Conservation (phyloP, 2,113 vertebrate species). For the Anser cygnoides region DNA sequence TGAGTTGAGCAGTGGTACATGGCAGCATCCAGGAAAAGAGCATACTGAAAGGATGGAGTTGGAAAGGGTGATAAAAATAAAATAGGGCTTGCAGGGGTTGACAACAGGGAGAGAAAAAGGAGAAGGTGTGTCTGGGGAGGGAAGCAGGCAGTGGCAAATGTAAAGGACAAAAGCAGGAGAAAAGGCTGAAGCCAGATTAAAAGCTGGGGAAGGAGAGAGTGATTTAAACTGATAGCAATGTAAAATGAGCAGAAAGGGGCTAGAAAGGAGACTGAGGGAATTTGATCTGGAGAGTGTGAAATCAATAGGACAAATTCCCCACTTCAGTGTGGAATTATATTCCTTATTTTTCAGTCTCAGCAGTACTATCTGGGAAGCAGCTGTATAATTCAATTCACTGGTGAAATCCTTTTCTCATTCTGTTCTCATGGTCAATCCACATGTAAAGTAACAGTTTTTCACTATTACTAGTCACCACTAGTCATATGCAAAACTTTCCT, state of each 20-base stretch:
- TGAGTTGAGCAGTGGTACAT: not conserved
- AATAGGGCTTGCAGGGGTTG: not conserved
- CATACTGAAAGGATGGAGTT: not conserved
- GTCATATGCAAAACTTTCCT: not conserved
- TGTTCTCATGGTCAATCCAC: rapidly evolving
- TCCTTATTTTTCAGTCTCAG: not conserved
- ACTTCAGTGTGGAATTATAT: not conserved
- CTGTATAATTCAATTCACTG: not conserved
- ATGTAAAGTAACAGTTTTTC: not conserved
- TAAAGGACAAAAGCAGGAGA: not conserved
- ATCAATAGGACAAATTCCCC: not conserved
- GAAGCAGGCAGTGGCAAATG: not conserved
- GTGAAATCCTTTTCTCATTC: not conserved
- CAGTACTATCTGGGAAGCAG: not conserved
- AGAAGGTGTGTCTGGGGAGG: not conserved
- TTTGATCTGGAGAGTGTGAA: not conserved
- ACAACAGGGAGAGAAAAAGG: not conserved
- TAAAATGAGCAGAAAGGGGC: not conserved
- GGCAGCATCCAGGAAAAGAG: not conserved
- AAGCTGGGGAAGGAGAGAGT: not conserved
- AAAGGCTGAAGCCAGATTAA: not conserved
- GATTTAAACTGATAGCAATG: not conserved
- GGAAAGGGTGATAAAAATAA: not conserved
- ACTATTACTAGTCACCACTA: not conserved
- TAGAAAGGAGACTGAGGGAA: not conserved